Base-by-base conservation (phyloP, 2,888 invertebrate species). In the Tetropium fuscum region DNA sequence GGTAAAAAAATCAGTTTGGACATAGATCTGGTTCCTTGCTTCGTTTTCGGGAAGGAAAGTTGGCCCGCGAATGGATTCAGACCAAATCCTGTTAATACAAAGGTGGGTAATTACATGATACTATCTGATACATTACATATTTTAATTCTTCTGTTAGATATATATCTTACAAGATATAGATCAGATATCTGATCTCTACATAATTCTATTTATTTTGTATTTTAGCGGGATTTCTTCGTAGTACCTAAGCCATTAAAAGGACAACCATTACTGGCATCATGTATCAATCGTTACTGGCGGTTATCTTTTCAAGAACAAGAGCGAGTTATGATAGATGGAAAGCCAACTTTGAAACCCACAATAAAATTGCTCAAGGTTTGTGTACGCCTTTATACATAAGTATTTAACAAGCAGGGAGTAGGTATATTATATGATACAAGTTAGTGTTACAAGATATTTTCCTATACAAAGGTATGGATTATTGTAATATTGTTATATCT, bases 291-390 rank as follows among this genome's bases (percentile, higher is more conserved):
- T 0, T 82, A 83, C 66, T 87, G 87, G 87, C 78, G 87, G 10
- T 80, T 85, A n/a, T 85, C 85, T 6, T 87, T 87, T 73, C 86
- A 85, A 63, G 82, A 84, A 48, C 83, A 83, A 60, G 87, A 87
- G 72, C 80, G 82, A 16, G 81, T 83, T 19, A 70, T 86, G 61
- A 81, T 87, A 49, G 78, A 82, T 56, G 82, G 82, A 11, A 81
- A 81, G 64, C 73, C 80, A 27, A 78, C 78, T 13, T 67, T 86
- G 47, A 86, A 86, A 72, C 81, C 77, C 11, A 80, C 82, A 3
- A 81, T 85, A 16, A 77, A 83, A 74, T 65, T 85, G 76, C 81
- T 85, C 48, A 77, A 77, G 69, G 76, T 74, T 53, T 15, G 53
- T 58, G n/a, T 32, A 11, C 13, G 5, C 13, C 1, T 5, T 3